Percentiles rank a stretch among this genome's conserved stretches.
phyloP scores from a whole-genome alignment of 2,888 invertebrate species.

The Catocala fraxini region DNA sequence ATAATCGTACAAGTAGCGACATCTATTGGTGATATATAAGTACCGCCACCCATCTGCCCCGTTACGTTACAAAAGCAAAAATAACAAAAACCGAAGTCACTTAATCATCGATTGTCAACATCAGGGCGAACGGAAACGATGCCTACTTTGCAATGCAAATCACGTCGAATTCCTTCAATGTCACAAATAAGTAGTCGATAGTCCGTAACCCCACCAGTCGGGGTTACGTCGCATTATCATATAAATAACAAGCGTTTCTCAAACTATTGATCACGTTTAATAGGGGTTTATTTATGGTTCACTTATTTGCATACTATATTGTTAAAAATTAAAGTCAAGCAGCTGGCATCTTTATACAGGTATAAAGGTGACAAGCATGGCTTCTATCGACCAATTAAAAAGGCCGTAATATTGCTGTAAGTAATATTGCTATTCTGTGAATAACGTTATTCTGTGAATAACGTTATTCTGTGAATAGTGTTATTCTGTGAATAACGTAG shows the following conservation, averaged over 20 bases:
- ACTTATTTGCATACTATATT: slow-evolving; percentile 55
- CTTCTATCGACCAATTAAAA: slow-evolving; percentile 25
- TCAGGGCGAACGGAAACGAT: slow-evolving; percentile 66
- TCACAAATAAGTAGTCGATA: slow-evolving; percentile 65
- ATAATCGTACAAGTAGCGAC: slow-evolving; percentile 42
- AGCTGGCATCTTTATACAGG: slow-evolving; percentile 40
- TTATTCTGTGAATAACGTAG: too few species aligned
- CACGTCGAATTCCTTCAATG: slow-evolving; percentile 74
- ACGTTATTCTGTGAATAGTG: too few species aligned
- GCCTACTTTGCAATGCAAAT: slow-evolving; percentile 81
- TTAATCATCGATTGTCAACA: slow-evolving; percentile 79
- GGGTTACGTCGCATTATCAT: slow-evolving; percentile 77
- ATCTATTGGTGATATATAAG: slow-evolving; percentile 45
- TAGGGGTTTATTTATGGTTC: slow-evolving; percentile 61
- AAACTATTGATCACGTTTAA: slow-evolving; percentile 77
- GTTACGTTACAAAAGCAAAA: slow-evolving; percentile 65
- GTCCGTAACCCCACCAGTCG: slow-evolving; percentile 56
- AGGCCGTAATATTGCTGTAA: neutral
- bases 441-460: too few species aligned
- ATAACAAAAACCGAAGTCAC: slow-evolving; percentile 64
- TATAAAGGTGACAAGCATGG: slow-evolving; percentile 41
- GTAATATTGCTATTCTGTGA: too few species aligned
- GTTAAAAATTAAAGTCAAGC: slow-evolving; percentile 50
- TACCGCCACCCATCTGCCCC: slow-evolving; percentile 64
- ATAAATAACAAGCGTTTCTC: slow-evolving; percentile 83